Evolutionary conservation across 2,888 invertebrate genomes (phyloP), one percentile per base, ranked within the genome.

Genomic region (Steromphala cineraria): DNA sequence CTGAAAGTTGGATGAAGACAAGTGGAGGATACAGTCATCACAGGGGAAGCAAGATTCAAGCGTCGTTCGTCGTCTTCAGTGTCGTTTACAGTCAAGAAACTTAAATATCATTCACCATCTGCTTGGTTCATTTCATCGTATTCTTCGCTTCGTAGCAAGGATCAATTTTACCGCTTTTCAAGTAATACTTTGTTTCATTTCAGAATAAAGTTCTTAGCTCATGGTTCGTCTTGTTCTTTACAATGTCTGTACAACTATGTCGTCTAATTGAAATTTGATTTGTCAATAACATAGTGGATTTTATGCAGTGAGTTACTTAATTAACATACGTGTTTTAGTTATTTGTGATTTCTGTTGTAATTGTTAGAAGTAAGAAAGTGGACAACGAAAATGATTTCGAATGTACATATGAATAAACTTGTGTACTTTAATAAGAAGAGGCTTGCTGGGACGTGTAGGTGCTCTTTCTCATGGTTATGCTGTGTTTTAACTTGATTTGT

Each of bases 191-290:
- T 56, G 62, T 62, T 62, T 62, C 62, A 62, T 62, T 62, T 62
- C 62, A 62, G 62, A 62, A 62, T 62, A 62, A 62, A 62, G 62
- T 62, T 62, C 62, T 62, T 62, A 62, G 62, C 62, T 62, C 46
- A 40, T 71, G 21, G 21, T 31, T 71, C 13, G 36, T 71, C 36
- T 71, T 71, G n/a, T 71, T 71, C 19, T 71, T 71, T 71, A 19
- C 46, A 40, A 40, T 71, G 46, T 46, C 19, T 71, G 13, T 24
- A n/a, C 8, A 56, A 10, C 1, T 56, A 7, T 24, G 19, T 24
- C 56, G 4, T 56, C 24, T n/a, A 17, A 17, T 8, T 10, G 10
- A 8, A 15, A 56, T 1, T 56, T 56, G 13, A 56, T 56, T 56
- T 56, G 19, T 17, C 4, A 24, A n/a, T 56, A 24, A 24, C 24